A percentile compares a stretch with the other conserved stretches of the same genome.
Conservation (phyloP, 2,888 invertebrate genomes). For the Spatulosminthurus flaviceps region DNA sequence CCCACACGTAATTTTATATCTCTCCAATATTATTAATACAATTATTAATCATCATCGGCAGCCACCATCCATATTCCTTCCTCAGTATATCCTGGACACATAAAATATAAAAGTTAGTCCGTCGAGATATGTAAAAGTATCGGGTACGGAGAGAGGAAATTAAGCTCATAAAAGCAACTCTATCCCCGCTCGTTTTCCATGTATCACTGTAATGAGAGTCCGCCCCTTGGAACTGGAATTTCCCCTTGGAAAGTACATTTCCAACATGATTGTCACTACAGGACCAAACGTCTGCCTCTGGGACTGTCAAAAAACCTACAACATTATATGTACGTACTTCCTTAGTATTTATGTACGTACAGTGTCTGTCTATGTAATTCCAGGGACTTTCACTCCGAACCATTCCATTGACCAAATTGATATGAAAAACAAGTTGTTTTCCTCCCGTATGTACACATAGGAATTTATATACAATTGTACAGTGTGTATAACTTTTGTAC, state of each 20-base stretch:
- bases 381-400: too few species aligned
- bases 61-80: background rate
- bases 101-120: background rate
- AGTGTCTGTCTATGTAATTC: too few species aligned
- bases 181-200: background rate
- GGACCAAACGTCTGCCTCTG: background rate
- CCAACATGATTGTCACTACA: background rate
- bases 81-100: too few species aligned
- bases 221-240: background rate
- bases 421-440: too few species aligned
- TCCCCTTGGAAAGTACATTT: background rate
- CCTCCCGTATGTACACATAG: too few species aligned
- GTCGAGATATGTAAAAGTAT: background rate
- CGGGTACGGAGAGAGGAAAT: background rate
- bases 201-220: background rate
- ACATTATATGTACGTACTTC: background rate
- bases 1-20: background rate
- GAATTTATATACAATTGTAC: too few species aligned
- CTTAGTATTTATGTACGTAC: too few species aligned
- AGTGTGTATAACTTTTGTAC: too few species aligned
- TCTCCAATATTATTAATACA: background rate
- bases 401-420: too few species aligned
- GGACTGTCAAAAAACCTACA: too few species aligned
- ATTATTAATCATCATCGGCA: slow-evolving; percentile 13
- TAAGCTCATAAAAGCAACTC: background rate